Percentiles rank a stretch among this genome's conserved stretches.
Conservation (phyloP, 2,113 vertebrate genomes). For the Pantherophis guttatus region DNA sequence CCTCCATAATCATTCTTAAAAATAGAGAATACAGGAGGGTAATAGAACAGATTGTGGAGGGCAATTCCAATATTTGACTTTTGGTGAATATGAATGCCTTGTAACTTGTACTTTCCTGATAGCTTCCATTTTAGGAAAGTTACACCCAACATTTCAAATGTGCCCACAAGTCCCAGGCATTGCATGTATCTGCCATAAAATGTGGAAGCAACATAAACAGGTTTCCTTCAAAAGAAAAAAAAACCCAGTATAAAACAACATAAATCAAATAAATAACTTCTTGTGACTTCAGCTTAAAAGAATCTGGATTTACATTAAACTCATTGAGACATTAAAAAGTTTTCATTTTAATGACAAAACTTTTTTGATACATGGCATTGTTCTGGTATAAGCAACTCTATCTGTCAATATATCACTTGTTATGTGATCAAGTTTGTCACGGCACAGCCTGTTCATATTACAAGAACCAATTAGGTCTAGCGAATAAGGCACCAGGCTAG, state of each 20-base stretch:
- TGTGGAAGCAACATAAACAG: background rate
- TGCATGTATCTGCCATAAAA: background rate
- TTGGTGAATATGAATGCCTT: background rate
- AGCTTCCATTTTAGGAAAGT: background rate
- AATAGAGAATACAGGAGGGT: background rate
- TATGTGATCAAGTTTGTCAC: fast-evolving
- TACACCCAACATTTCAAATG: background rate
- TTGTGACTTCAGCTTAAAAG: background rate
- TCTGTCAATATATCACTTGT: fast-evolving
- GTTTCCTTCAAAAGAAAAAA: background rate
- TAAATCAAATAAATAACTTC: background rate
- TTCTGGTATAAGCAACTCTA: fast-evolving
- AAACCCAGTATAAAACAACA: background rate
- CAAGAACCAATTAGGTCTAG: background rate
- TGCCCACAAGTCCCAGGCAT: background rate
- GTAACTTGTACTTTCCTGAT: background rate
- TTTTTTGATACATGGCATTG: background rate
- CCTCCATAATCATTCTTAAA: background rate
- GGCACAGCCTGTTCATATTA: background rate
- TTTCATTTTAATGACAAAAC: background rate
- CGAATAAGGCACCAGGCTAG: background rate
- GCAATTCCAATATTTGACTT: background rate
- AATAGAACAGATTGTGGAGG: background rate
- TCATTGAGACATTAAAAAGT: fast-evolving
- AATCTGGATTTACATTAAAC: background rate